Evolutionary conservation across 2,888 invertebrate species (phyloP).

Genomic region (Laspeyria flexula): DNA sequence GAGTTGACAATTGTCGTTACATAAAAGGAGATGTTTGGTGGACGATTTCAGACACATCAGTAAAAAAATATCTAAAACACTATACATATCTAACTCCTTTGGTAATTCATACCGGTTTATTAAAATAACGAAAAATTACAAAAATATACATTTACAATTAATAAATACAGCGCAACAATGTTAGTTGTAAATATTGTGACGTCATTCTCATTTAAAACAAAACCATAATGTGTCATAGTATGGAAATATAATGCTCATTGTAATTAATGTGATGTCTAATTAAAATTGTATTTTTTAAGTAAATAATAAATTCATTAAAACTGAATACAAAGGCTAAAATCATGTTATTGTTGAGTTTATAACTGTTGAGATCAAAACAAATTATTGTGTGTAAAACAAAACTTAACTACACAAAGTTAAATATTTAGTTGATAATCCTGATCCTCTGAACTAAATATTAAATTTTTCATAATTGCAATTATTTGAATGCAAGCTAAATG

Average conservation of each 20-base stretch:
- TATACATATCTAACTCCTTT: conserved; percentile 82
- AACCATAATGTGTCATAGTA: conserved; percentile 8
- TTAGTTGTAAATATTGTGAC: conserved; percentile 64
- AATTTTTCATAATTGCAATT: background rate
- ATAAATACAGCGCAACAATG: conserved; percentile 66
- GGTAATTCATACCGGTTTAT: conserved; percentile 83
- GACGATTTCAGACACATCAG: conserved; percentile 39
- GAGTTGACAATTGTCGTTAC: conserved; percentile 22
- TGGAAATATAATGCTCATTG: conserved; percentile 1
- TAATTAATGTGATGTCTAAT: conserved; percentile 3
- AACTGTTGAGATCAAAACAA: conserved; percentile 37
- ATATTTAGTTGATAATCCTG: conserved; percentile 9
- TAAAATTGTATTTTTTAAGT: background rate
- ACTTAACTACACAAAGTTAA: conserved; percentile 4
- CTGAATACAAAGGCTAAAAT: background rate
- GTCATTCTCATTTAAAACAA: background rate
- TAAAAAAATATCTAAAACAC: conserved; percentile 74
- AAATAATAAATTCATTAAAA: background rate
- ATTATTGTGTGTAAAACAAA: conserved; percentile 5
- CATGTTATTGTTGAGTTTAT: too few relatives aligned
- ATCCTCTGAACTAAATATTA: background rate
- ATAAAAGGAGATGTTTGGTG: conserved; percentile 37
- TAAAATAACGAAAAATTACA: conserved; percentile 66
- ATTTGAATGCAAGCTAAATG: background rate
- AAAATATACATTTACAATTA: conserved; percentile 57